Evolutionary conservation across 2,113 vertebrate genomes (phyloP).

Genomic region (Carassius gibelio): DNA sequence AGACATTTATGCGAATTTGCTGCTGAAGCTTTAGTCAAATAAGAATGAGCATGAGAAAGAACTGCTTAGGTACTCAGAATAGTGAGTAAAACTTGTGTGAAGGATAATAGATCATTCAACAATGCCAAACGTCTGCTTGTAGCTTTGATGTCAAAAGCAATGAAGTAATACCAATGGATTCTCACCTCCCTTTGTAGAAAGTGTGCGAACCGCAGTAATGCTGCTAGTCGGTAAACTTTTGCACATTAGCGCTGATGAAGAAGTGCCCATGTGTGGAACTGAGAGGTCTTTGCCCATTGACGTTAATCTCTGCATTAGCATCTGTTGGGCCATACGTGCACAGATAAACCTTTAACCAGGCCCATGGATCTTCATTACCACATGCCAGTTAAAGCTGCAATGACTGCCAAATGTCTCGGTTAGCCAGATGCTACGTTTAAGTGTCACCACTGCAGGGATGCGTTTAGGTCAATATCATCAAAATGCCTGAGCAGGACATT

Average conservation of each 20-base stretch:
- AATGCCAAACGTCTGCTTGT: not conserved
- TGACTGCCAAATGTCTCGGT: slow-evolving; percentile 66
- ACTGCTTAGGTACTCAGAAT: not conserved
- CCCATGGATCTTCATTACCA: slow-evolving; percentile 77
- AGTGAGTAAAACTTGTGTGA: not conserved
- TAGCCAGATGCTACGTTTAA: slow-evolving; percentile 70
- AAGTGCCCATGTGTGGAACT: slow-evolving; percentile 61
- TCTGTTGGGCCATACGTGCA: slow-evolving; percentile 74
- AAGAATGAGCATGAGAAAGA: slow-evolving; percentile 11
- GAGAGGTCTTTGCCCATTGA: slow-evolving; percentile 56
- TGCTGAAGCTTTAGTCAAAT: slow-evolving; percentile 1
- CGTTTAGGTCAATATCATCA: slow-evolving; percentile 34
- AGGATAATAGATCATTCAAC: not conserved
- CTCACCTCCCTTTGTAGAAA: not conserved
- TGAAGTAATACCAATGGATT: slow-evolving; percentile 18
- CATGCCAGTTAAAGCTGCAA: slow-evolving; percentile 67
- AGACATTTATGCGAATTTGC: not conserved
- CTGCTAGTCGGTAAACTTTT: slow-evolving; percentile 31
- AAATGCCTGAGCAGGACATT: not conserved
- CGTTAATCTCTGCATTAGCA: slow-evolving; percentile 70
- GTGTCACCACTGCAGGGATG: slow-evolving; percentile 54
- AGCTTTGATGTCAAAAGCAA: slow-evolving; percentile 23
- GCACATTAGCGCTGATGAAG: slow-evolving; percentile 62
- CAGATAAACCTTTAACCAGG: slow-evolving; percentile 69
- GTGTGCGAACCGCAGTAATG: not conserved